Evolutionary conservation across 2,113 vertebrate genomes (phyloP).

Genomic region (Ramphastos sulfuratus): DNA sequence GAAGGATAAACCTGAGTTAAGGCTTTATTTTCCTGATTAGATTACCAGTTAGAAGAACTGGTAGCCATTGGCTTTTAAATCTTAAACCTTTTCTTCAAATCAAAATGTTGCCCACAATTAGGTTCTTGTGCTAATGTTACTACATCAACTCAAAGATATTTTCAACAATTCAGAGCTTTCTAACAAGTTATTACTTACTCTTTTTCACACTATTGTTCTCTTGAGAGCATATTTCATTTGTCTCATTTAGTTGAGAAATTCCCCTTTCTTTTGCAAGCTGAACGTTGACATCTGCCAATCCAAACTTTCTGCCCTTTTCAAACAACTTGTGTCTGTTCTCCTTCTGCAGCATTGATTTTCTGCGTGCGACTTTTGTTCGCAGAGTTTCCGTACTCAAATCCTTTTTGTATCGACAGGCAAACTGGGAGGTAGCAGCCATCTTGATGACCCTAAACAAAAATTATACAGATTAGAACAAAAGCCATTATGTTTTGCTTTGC

Average conservation of each 20-base stretch:
- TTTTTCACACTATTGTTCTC: constrained; percentile 39
- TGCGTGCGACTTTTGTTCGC: constrained; percentile 83
- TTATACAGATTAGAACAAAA: fast-evolving
- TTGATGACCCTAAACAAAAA: not conserved
- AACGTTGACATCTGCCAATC: constrained; percentile 69
- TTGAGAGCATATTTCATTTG: not conserved
- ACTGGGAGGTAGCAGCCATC: constrained; percentile 76
- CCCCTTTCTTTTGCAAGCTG: constrained; percentile 54
- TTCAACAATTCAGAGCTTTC: not conserved
- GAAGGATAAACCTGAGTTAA: not conserved
- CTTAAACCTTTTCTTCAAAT: not conserved
- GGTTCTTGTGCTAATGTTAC: not conserved
- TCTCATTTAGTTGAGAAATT: constrained; percentile 46
- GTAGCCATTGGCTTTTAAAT: not conserved
- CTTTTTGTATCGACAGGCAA: constrained; percentile 79
- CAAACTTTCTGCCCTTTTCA: constrained; percentile 82
- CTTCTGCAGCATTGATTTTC: constrained; percentile 85
- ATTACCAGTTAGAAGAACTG: not conserved
- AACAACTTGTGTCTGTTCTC: constrained; percentile 85
- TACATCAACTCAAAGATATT: not conserved
- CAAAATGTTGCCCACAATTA: not conserved
- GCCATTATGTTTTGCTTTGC: not conserved
- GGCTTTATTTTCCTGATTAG: not conserved
- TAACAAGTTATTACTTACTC: constrained; percentile 59
- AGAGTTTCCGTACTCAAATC: constrained; percentile 85